These are phyloP conservation scores for Crypturellus undulatus DNA, from an alignment of 2,113 vertebrate species.

Conservation along the genomic window DNA sequence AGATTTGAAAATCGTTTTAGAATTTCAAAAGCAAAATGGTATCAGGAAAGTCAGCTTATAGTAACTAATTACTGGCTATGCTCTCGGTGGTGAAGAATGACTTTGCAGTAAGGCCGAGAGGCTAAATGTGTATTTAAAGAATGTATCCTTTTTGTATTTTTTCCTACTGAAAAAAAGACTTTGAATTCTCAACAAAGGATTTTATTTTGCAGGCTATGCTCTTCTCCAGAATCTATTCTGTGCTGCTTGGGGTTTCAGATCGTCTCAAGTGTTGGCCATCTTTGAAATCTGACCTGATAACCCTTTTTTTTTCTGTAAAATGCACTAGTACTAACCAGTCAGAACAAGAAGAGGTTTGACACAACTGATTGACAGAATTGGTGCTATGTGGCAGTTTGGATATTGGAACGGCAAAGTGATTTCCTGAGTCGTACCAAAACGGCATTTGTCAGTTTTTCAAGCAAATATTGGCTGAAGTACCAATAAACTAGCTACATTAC, in stretches of 20 bases:
- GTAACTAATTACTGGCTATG: slow-evolving; percentile 1
- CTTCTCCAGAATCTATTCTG: not conserved
- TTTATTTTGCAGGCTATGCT: slow-evolving; percentile 45
- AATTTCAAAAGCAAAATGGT: slow-evolving; percentile 1
- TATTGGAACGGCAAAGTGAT: not conserved
- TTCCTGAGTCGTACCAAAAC: not conserved
- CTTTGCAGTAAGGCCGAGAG: slow-evolving; percentile 48
- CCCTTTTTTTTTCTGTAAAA: slow-evolving; percentile 25
- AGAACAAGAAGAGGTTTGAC: not conserved
- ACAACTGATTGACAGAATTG: not conserved
- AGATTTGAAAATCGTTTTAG: slow-evolving; percentile 23
- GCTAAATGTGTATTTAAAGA: slow-evolving; percentile 68
- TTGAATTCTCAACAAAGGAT: slow-evolving; percentile 51
- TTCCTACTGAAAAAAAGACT: slow-evolving; percentile 23
- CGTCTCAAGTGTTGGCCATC: slow-evolving; percentile 46
- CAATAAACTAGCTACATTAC: not conserved
- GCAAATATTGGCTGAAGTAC: not conserved
- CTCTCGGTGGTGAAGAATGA: not conserved
- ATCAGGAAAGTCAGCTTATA: slow-evolving; percentile 4
- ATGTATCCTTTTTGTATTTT: slow-evolving; percentile 19
- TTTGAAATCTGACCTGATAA: slow-evolving; percentile 56
- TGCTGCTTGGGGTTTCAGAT: slow-evolving; percentile 49
- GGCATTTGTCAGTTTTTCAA: not conserved
- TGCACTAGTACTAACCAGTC: not conserved
- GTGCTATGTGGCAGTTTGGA: not conserved